Evolutionary conservation across 2,888 invertebrate species (phyloP).

Genomic region (Diadromus collaris): DNA sequence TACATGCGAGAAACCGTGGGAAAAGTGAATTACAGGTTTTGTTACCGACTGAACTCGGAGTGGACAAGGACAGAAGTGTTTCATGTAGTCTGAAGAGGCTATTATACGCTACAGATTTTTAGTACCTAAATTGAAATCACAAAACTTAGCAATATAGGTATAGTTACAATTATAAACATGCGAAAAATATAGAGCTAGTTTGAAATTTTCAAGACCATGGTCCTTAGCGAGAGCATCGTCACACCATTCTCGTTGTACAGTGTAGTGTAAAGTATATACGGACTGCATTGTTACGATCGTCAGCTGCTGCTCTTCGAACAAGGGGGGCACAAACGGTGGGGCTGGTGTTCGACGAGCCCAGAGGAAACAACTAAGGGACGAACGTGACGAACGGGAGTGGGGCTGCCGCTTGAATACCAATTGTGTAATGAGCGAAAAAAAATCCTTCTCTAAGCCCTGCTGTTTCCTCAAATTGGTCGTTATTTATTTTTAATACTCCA

Average conservation of each 20-base stretch:
- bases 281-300: constrained; percentile 49
- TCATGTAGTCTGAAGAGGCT: too few species aligned
- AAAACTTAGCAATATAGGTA: too few species aligned
- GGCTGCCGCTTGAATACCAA: constrained; percentile 29
- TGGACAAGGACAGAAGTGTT: too few species aligned
- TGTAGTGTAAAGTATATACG: background rate
- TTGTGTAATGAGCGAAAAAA: constrained; percentile 36
- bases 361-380: constrained; percentile 26
- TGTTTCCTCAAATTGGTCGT: background rate
- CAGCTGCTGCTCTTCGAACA: constrained; percentile 47
- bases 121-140: too few species aligned
- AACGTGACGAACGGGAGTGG: constrained; percentile 26
- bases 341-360: constrained; percentile 30
- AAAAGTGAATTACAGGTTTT: too few species aligned
- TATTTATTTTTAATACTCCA: background rate
- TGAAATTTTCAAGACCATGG: too few species aligned
- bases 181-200: too few species aligned
- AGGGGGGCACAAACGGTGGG: constrained; percentile 19
- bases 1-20: too few species aligned
- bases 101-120: too few species aligned
- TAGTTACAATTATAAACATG: too few species aligned
- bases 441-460: constrained; percentile 1
- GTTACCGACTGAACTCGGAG: too few species aligned
- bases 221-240: too few species aligned
- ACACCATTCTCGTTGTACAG: background rate